Evolutionary conservation across 2,797 vertebrate genomes (phyloP).

Genomic region (Pangasius macronema): DNA sequence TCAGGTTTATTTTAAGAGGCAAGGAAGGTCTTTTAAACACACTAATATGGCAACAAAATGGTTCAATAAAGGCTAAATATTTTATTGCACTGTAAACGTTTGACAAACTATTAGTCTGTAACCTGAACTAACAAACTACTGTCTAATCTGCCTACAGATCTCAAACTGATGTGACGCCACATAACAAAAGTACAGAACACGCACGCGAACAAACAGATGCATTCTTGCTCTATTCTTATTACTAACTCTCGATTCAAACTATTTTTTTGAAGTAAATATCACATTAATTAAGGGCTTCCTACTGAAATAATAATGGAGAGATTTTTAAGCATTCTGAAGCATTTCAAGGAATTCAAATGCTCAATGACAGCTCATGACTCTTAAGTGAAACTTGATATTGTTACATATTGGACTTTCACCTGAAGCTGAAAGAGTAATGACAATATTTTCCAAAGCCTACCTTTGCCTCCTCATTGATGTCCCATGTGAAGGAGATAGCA

Average conservation of each 20-base stretch:
- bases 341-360: not conserved
- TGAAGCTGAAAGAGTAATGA: not conserved
- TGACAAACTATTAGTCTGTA: constrained; percentile 14
- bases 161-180: not conserved
- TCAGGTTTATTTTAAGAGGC: constrained; percentile 41
- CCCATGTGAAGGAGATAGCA: constrained; percentile 98
- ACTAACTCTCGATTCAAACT: not conserved
- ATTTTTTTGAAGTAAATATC: not conserved
- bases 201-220: not conserved
- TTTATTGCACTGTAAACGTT: not conserved
- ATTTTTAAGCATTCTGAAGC: constrained; percentile 13
- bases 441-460: constrained; percentile 68
- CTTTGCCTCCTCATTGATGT: constrained; percentile 97
- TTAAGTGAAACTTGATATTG: not conserved
- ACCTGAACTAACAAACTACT: constrained; percentile 22
- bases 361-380: not conserved
- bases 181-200: not conserved
- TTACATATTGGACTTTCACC: not conserved
- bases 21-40: constrained; percentile 16
- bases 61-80: not conserved
- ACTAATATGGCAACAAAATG: constrained; percentile 18
- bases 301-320: not conserved
- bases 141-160: constrained; percentile 14
- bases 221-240: not conserved
- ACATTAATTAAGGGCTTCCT: not conserved